Base-by-base conservation (phyloP, 37 sponge, comb jelly and placozoan species). In the Petrosia ficiformis region DNA sequence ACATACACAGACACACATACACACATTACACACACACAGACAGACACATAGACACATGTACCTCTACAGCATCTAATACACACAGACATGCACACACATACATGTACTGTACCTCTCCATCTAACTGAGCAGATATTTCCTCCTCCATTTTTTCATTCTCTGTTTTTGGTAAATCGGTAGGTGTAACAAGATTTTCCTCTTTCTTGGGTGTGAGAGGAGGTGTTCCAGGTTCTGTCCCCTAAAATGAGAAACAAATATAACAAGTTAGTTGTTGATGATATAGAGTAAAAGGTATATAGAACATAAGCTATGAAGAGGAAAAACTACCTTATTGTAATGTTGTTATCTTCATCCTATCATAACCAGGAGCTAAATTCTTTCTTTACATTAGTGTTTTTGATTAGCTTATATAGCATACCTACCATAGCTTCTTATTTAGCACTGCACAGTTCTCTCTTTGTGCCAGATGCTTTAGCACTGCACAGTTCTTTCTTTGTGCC, bases 101-200 rank as follows among this genome's bases (percentile, higher is more conserved):
- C 14, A 14, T 48, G 54, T 8, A 48, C 14, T 19, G 14, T 19
- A 19, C 54, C 8, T 48, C 54, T 48, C 54, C 14, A 14, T 48
- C 54, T 19, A 48, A 14, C 8, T 8, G 14, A 48, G 54, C 54
- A 48, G 14, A 19, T 48, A 25, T 29, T 24, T 34, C 42, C 29
- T 34, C 42, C 43, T 70, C 24, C 42, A 21, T 42, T 25, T 40
- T 44, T 22, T 70, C 71, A 29, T 25, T 44, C 8, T 25, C 44
- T 25, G 29, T 25, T 31, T 31, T 67, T 3, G 34, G 32, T 35
- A 33, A 31, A 3, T 5, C 37, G 2, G 32, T 5, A 4, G 37
- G 68, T 32, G 68, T 31, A 67, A 30, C 32, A 37, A 64, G 76
- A 30, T 58, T 57, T 11, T 61, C 26, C 26, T n/a, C 22, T n/a